phyloP scores from a whole-genome alignment of 1,140 invertebrate genomes.

The Diuraphis noxia region DNA sequence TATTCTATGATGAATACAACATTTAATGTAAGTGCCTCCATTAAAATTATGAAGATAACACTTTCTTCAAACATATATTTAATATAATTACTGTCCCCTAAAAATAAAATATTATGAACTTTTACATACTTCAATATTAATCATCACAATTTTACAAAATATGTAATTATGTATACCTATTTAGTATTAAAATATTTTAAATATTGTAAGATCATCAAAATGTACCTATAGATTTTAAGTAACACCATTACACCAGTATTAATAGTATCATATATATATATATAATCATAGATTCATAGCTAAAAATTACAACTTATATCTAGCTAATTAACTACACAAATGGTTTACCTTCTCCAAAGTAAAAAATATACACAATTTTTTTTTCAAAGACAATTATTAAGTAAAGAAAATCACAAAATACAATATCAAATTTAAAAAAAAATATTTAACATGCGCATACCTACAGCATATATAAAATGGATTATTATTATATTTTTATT shows the following conservation, averaged over 20 bases:
- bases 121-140: no score
- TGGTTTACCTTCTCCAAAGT: not conserved
- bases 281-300: no score
- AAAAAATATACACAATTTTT: not conserved
- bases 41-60: not conserved
- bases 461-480: not conserved
- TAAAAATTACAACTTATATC: no score
- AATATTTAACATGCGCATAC: not conserved
- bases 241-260: not conserved
- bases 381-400: not conserved
- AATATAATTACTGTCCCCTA: not conserved
- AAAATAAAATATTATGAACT: no score
- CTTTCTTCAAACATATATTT: not conserved
- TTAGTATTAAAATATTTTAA: not conserved
- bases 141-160: no score
- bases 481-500: not conserved
- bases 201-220: not conserved
- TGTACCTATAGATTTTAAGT: not conserved
- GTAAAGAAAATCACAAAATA: not conserved
- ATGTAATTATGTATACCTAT: not conserved
- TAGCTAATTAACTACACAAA: not conserved
- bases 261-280: no score
- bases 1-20: not conserved
- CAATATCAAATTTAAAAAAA: not conserved
- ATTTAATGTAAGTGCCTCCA: not conserved